Conservation (phyloP, 2,113 vertebrate species). For the Channa maculata region DNA sequence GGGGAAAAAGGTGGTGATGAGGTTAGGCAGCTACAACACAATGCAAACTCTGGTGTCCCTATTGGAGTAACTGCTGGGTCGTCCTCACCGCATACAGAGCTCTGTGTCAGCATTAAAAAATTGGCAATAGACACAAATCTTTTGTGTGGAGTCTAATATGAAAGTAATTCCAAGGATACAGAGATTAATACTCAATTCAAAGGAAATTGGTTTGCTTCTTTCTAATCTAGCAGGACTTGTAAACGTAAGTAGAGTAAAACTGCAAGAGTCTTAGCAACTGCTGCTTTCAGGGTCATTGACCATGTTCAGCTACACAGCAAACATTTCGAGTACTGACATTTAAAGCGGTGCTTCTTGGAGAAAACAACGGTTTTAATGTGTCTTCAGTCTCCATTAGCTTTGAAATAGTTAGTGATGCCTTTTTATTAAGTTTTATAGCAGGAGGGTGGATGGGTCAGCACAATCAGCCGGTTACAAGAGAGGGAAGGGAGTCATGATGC, state of each 20-base stretch:
- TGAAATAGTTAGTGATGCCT: conserved; percentile 37
- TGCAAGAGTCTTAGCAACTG: conserved; percentile 11
- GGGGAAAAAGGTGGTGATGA: no score
- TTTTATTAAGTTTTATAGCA: conserved; percentile 36
- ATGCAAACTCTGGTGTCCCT: no score
- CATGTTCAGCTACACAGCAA: conserved; percentile 3
- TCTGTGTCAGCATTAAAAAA: not conserved
- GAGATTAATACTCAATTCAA: not conserved
- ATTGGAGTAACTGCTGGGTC: no score
- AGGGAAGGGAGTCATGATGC: conserved; percentile 60
- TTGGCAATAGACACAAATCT: not conserved
- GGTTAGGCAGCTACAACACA: no score
- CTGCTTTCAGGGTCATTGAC: conserved; percentile 18
- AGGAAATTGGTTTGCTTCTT: not conserved
- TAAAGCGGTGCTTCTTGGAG: conserved; percentile 1
- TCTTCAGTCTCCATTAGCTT: conserved; percentile 28
- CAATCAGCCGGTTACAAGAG: conserved; percentile 22
- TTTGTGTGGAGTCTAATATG: not conserved
- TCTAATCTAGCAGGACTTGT: not conserved
- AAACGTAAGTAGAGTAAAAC: not conserved
- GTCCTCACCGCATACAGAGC: no score
- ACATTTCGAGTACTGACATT: not conserved
- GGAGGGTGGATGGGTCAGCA: conserved; percentile 39
- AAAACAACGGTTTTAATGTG: conserved; percentile 13
- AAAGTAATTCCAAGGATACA: not conserved